Evolutionary conservation across 2,888 invertebrate genomes (phyloP).

Genomic region (Sinopyrophorus schimmeli): DNA sequence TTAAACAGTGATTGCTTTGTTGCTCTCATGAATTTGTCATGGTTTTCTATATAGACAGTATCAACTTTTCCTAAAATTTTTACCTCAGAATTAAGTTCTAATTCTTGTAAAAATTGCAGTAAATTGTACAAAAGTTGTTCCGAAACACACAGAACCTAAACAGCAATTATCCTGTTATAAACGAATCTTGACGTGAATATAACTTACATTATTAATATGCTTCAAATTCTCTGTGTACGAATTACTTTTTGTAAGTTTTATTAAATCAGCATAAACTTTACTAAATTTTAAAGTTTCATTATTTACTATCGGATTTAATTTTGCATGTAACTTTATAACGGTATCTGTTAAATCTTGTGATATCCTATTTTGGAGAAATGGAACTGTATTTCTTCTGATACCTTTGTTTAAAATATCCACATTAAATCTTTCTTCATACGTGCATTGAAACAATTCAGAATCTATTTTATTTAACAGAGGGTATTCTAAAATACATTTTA

Average conservation of each 20-base stretch:
- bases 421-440: slow-evolving; percentile 27
- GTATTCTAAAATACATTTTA: slow-evolving; percentile 31
- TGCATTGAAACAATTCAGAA: slow-evolving; percentile 26
- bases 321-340: slow-evolving; percentile 15
- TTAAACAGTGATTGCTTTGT: slow-evolving; percentile 19
- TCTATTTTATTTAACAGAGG: slow-evolving; percentile 28
- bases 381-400: slow-evolving; percentile 18
- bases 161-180: background rate
- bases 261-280: slow-evolving; percentile 38
- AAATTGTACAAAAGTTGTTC: slow-evolving; percentile 40
- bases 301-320: slow-evolving; percentile 20
- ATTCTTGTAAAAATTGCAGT: slow-evolving; percentile 38
- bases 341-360: slow-evolving; percentile 16
- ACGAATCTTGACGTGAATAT: background rate
- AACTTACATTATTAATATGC: slow-evolving; percentile 40
- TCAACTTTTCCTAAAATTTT: slow-evolving; percentile 42
- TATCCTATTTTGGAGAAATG: slow-evolving; percentile 21
- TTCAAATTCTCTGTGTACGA: too few relatives aligned
- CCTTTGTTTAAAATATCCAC: slow-evolving; percentile 14
- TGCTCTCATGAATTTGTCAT: slow-evolving; percentile 8
- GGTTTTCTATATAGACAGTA: slow-evolving; percentile 37
- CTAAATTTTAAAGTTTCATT: slow-evolving; percentile 35
- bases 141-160: slow-evolving; percentile 39
- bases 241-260: slow-evolving; percentile 35
- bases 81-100: slow-evolving; percentile 37